Conservation (phyloP, 1,140 invertebrate genomes). For the Tribolium madens region DNA sequence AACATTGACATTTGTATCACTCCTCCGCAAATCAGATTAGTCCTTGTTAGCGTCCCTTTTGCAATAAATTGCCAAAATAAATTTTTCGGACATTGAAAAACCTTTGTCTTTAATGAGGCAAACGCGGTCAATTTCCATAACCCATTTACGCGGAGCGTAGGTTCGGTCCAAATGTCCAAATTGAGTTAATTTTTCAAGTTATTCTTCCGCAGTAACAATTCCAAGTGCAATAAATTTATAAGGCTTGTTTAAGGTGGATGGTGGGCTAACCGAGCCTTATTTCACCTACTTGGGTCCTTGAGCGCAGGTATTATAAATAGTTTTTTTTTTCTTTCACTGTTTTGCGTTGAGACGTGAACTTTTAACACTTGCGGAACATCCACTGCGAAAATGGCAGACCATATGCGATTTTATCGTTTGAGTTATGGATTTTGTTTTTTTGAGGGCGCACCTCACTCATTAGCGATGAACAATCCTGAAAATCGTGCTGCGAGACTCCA, state of each 20-base stretch:
- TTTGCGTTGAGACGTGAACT: constrained; percentile 8
- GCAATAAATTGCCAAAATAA: neutral
- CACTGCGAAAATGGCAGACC: constrained; percentile 2
- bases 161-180: constrained; percentile 9
- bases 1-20: constrained; percentile 28
- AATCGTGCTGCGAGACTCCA: constrained; percentile 28
- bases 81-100: constrained; percentile 18
- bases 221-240: constrained; percentile 12
- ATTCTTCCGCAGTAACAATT: constrained; percentile 13
- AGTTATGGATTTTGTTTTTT: constrained; percentile 5
- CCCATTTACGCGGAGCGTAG: constrained; percentile 26
- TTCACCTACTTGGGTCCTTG: constrained; percentile 42
- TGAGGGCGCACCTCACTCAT: constrained; percentile 26
- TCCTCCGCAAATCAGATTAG: constrained; percentile 20
- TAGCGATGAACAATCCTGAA: constrained; percentile 5
- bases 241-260: constrained; percentile 40
- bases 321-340: constrained; percentile 24
- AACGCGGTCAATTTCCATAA: constrained; percentile 20
- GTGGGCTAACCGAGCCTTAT: constrained; percentile 40
- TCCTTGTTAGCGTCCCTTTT: constrained; percentile 12
- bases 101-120: constrained; percentile 8
- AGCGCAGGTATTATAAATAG: constrained; percentile 29
- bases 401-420: constrained; percentile 31
- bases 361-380: neutral
- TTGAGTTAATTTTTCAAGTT: constrained; percentile 8